Evolutionary conservation across 2,797 vertebrate genomes (phyloP).

Genomic region (Lepilemur septentrionalis): DNA sequence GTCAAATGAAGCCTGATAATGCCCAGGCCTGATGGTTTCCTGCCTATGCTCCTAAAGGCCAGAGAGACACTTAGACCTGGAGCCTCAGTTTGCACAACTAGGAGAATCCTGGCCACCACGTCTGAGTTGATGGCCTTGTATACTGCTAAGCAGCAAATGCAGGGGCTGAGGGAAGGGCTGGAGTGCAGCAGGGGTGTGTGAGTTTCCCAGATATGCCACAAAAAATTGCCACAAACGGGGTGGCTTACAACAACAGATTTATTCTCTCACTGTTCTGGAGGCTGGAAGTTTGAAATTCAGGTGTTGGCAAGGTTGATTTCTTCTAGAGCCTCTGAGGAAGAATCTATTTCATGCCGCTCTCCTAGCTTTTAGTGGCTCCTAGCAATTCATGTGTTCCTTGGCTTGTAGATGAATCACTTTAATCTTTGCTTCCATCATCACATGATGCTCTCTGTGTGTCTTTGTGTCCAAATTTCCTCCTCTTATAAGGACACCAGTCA

Average conservation of each 20-base stretch:
- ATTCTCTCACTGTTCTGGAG: background rate
- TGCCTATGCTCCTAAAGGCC: background rate
- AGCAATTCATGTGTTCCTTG: background rate
- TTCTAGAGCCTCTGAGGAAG: background rate
- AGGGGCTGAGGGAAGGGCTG: background rate
- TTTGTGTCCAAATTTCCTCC: background rate
- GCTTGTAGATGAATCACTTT: background rate
- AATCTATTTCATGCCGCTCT: background rate
- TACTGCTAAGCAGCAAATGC: background rate
- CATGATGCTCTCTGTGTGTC: background rate
- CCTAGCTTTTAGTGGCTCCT: background rate
- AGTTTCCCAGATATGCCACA: background rate
- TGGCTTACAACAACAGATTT: background rate
- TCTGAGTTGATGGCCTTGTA: background rate
- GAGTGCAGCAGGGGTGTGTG: background rate
- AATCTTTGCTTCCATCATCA: background rate
- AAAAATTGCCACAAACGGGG: background rate
- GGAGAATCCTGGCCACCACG: background rate
- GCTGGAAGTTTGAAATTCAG: background rate
- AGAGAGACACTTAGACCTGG: background rate
- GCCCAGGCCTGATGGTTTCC: background rate
- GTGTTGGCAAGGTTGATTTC: background rate
- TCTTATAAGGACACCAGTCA: background rate
- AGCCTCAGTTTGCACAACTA: background rate
- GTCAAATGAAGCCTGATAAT: background rate